Conservation (phyloP, 2,888 invertebrate genomes). For the Diarsia dahlii region DNA sequence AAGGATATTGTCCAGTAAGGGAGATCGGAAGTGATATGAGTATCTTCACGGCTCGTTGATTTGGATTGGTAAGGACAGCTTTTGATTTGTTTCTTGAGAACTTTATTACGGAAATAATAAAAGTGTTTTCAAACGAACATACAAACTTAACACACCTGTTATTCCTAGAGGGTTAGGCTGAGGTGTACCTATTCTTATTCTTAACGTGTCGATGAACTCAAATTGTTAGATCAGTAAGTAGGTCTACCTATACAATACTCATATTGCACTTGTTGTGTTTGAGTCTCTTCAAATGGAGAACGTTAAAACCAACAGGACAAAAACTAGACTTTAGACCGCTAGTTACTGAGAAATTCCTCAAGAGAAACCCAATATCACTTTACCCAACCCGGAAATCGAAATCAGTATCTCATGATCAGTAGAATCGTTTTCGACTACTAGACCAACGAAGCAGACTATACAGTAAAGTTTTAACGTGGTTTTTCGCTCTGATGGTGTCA, state of each 20-base stretch:
- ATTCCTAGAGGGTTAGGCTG: background rate
- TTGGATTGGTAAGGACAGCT: slow-evolving; percentile 54
- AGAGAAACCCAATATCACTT: background rate
- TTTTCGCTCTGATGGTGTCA: background rate
- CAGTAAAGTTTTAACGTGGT: background rate
- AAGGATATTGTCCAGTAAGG: slow-evolving; percentile 69
- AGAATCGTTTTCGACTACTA: background rate
- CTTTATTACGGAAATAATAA: slow-evolving; percentile 38
- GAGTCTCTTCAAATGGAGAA: background rate
- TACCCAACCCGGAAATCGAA: background rate
- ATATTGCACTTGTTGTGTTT: background rate
- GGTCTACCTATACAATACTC: background rate
- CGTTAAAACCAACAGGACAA: background rate
- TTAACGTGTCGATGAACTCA: too few relatives aligned
- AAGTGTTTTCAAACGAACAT: background rate
- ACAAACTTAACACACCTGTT: background rate
- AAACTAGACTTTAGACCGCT: background rate
- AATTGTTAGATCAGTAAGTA: too few relatives aligned
- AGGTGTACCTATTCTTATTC: too few relatives aligned
- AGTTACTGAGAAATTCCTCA: background rate
- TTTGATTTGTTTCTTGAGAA: slow-evolving; percentile 52
- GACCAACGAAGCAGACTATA: background rate
- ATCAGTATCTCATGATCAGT: background rate
- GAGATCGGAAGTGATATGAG: slow-evolving; percentile 71
- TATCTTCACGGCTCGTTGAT: slow-evolving; percentile 69